Percentiles rank a stretch among this genome's conserved stretches.
Conservation (phyloP, 2,888 invertebrate genomes). For the Kryphioiulus occultus region DNA sequence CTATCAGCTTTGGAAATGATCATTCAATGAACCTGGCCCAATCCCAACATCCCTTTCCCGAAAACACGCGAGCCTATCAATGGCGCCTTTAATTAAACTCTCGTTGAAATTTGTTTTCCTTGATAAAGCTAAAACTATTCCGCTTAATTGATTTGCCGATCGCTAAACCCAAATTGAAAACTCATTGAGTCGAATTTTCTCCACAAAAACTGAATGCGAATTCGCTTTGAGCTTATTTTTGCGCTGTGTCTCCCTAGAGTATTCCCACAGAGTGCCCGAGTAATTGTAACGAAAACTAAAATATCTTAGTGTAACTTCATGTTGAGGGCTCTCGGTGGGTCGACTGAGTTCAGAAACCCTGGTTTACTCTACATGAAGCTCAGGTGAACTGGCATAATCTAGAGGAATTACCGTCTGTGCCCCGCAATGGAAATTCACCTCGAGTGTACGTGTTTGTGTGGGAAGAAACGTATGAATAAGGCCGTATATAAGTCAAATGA, state of each 20-base stretch:
- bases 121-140: background rate
- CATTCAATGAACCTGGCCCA: no score
- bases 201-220: background rate
- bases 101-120: background rate
- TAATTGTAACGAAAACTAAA: background rate
- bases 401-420: background rate
- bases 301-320: background rate
- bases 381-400: background rate
- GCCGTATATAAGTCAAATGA: background rate
- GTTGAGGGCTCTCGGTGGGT: background rate
- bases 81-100: background rate
- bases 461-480: background rate
- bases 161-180: constrained; percentile 31
- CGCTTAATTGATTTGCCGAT: background rate
- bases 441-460: background rate
- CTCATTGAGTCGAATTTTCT: background rate
- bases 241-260: background rate
- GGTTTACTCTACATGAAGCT: background rate
- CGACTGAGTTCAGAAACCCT: background rate
- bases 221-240: background rate
- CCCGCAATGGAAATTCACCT: background rate
- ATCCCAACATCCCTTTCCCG: no score
- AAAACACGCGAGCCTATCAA: background rate
- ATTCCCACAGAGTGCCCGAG: background rate
- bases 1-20: no score